These are phyloP conservation scores for Andrena hattorfiana DNA, from an alignment of 2,888 invertebrate species.

Conservation along the genomic window DNA sequence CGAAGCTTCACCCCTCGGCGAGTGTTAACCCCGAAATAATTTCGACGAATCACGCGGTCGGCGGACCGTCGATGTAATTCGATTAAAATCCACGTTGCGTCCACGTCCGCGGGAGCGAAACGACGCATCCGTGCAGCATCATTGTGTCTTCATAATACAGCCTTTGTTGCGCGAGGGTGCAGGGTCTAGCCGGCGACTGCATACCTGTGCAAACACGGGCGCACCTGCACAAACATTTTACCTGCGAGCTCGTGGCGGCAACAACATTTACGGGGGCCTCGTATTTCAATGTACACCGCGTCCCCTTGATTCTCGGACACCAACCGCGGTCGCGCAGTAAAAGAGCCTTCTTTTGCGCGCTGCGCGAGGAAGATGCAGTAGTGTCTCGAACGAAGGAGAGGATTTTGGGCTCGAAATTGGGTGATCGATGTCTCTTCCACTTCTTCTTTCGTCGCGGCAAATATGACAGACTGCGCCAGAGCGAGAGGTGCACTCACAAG, in stretches of 20 bases:
- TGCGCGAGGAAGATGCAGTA: too few species aligned
- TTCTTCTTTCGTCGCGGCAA: too few species aligned
- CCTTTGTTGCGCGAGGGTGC: slow-evolving; percentile 46
- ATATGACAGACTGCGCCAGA: too few species aligned
- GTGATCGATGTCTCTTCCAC: too few species aligned
- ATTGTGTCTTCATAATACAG: slow-evolving; percentile 53
- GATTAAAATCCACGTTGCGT: slow-evolving; percentile 44
- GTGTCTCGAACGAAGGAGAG: too few species aligned
- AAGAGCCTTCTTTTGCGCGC: too few species aligned
- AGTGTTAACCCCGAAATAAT: slow-evolving; percentile 38
- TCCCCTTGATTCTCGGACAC: too few species aligned
- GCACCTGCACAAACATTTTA: slow-evolving; percentile 63
- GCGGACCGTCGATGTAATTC: slow-evolving; percentile 39
- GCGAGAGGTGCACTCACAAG: too few species aligned
- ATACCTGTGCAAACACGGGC: slow-evolving; percentile 52
- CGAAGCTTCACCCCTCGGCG: background rate
- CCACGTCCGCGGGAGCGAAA: background rate
- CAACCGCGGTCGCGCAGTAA: too few species aligned
- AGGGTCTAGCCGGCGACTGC: slow-evolving; percentile 9
- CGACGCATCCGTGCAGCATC: slow-evolving; percentile 13
- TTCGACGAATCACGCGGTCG: slow-evolving; percentile 11
- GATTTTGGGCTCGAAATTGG: too few species aligned
- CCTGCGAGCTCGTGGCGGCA: slow-evolving; percentile 20
- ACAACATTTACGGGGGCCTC: slow-evolving; percentile 1
- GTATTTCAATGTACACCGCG: slow-evolving; percentile 16